phyloP scores from a whole-genome alignment of 2,113 vertebrate species.

The Malurus melanocephalus region DNA sequence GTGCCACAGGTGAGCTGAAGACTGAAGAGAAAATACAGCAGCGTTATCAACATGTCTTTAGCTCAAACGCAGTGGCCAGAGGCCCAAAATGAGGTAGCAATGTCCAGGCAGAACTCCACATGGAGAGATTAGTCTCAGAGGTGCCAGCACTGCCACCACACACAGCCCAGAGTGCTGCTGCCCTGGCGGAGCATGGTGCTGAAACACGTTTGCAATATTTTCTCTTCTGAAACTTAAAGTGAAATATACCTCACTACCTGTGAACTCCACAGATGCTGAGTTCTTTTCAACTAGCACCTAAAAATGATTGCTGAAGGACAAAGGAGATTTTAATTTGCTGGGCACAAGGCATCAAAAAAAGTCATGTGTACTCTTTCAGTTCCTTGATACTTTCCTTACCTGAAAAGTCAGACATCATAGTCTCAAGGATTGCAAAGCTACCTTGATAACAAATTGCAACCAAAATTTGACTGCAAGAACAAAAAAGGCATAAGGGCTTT shows the following conservation, averaged over 20 bases:
- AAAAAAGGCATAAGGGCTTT: not conserved
- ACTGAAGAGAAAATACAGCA: slow-evolving; percentile 65
- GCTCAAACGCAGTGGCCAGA: not conserved
- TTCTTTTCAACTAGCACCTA: not conserved
- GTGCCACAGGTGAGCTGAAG: slow-evolving; percentile 86
- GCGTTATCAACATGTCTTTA: not conserved
- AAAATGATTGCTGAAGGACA: not conserved
- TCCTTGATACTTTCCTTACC: not conserved
- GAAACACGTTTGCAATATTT: not conserved
- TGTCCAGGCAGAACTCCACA: no score
- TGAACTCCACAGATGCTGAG: not conserved
- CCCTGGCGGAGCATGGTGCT: not conserved
- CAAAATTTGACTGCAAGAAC: not conserved
- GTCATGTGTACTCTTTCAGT: not conserved
- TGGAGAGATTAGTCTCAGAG: not conserved
- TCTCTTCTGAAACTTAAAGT: not conserved
- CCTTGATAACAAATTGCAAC: not conserved
- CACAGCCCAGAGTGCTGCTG: not conserved
- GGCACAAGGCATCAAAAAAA: not conserved
- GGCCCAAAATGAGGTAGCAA: no score
- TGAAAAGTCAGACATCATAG: not conserved
- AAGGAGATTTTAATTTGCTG: not conserved
- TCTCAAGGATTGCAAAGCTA: not conserved
- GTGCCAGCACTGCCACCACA: not conserved
- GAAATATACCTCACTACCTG: rapidly evolving